Evolutionary conservation across 2,113 vertebrate species (phyloP), one percentile per base, ranked within the genome.

Genomic region (Poicephalus gulielmi): DNA sequence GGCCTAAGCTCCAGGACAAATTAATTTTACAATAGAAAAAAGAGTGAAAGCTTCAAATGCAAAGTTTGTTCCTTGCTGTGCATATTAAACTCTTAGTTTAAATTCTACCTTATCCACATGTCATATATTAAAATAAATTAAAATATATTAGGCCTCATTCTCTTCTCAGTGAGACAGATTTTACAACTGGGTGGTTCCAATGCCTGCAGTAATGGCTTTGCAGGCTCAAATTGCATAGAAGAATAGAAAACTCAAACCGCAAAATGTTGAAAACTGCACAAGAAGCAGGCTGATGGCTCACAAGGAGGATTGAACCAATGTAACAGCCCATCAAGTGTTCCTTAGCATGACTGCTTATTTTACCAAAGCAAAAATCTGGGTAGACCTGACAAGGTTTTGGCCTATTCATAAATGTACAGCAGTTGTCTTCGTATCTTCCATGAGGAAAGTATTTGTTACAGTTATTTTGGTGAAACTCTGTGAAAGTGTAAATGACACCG

Each of bases 91-190:
- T 81, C 57, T 55, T 55, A 35, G 69, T 91, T 94, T 68, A 78
- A 95, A 91, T 89, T 91, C 91, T 78, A 18, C 44, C 20, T 91
- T 94, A 90, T 91, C 74, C 50, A 75, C 35, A 31, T 41, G 63
- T 50, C 85, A 66, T 82, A 47, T 78, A 77, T 89, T 84, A 86
- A 96, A 91, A 94, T 67, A 92, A 86, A 83, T 85, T 52, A 86
- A 93, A 92, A 90, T 62, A 27, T 39, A 63, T 82, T 64, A 57
- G 53, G 46, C 73, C 37, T 93, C 39, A 49, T 46, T 83, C 44
- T 86, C 31, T 73, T 53, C 81, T 74, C 88, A 80, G 44, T 57
- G 85, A 77, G 71, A 53, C 14, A 53, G 47, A 71, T 83, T 92
- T 92, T 76, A 69, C 71, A 86, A 4, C 2, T 73, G 57, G 64